Evolutionary conservation across 2,797 vertebrate species (phyloP), one percentile per base, ranked within the genome.

Genomic region (Arctocebus calabarensis): DNA sequence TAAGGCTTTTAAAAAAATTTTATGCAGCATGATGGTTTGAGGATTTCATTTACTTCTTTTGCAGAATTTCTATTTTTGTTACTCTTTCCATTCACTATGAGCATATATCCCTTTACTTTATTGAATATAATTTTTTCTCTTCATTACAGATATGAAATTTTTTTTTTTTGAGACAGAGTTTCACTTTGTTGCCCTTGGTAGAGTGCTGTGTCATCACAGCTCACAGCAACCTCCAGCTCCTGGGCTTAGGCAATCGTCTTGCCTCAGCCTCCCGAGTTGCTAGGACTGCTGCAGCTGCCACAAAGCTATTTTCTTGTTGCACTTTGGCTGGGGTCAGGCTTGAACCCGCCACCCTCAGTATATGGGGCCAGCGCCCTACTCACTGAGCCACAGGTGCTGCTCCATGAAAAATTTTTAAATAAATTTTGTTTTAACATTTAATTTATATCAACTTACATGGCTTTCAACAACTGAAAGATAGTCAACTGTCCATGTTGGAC

Each of bases 121-220:
- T 48, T 66, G 45, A 85, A 22, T 12, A 34, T 62, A 88, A 1
- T 78, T 95, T 94, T 48, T 48, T 16, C 19, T 40, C 12, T 91
- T 84, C 91, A 85, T 95, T 96, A 82, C 37, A 97, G 62, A 83
- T 19, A 85, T 48, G 34, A n/a, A n/a, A n/a, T n/a, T n/a, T n/a
- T n/a, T n/a, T n/a, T n/a, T n/a, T n/a, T n/a, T n/a, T n/a, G n/a
- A n/a, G n/a, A n/a, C n/a, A n/a, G n/a, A n/a, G n/a, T n/a, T n/a
- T n/a, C n/a, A n/a, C n/a, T n/a, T n/a, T n/a, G n/a, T n/a, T n/a
- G n/a, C n/a, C n/a, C n/a, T n/a, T n/a, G n/a, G n/a, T n/a, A n/a
- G n/a, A n/a, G n/a, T n/a, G n/a, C n/a, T n/a, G n/a, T n/a, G n/a
- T n/a, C n/a, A n/a, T n/a, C n/a, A n/a, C n/a, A n/a, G n/a, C n/a